Conservation (phyloP, 2,113 vertebrate genomes). For the Petrocephalus microphthalmus region DNA sequence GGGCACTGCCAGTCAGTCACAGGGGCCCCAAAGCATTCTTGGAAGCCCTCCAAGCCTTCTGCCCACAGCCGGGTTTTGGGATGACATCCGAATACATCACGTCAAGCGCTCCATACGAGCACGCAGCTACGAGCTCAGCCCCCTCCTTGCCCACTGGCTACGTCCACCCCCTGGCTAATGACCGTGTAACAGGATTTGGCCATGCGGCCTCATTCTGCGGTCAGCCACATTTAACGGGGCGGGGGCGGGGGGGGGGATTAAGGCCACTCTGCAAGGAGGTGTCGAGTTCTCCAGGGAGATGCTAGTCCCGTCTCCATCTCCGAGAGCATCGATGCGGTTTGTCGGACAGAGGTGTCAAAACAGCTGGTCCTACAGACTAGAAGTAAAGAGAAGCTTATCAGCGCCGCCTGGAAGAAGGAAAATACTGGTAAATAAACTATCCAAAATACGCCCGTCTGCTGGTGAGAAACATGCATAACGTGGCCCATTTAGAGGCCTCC, state of each 20-base stretch:
- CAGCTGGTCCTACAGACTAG: neutral
- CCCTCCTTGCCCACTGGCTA: neutral
- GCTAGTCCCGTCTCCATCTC: neutral
- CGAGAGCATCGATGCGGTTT: neutral
- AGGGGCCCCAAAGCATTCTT: neutral
- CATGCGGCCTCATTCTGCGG: slow-evolving; percentile 42
- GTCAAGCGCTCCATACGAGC: slow-evolving; percentile 39
- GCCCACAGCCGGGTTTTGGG: slow-evolving; percentile 23
- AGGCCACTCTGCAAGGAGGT: slow-evolving; percentile 16
- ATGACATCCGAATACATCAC: slow-evolving; percentile 31
- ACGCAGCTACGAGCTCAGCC: slow-evolving; percentile 28
- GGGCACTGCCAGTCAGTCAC: neutral
- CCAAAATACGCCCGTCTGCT: neutral
- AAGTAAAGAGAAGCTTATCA: no score
- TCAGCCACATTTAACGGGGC: slow-evolving; percentile 36
- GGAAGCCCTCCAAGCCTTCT: neutral
- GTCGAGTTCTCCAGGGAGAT: neutral
- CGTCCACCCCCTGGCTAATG: slow-evolving; percentile 44
- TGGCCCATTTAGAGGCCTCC: neutral
- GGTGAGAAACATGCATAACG: neutral
- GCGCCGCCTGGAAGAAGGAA: no score
- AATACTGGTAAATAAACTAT: no score
- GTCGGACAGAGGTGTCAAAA: neutral
- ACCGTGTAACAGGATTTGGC: slow-evolving; percentile 61
- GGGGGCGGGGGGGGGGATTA: slow-evolving; percentile 23